These are phyloP conservation scores for Poecilia picta DNA, from an alignment of 2,797 vertebrate species.

Conservation along the genomic window DNA sequence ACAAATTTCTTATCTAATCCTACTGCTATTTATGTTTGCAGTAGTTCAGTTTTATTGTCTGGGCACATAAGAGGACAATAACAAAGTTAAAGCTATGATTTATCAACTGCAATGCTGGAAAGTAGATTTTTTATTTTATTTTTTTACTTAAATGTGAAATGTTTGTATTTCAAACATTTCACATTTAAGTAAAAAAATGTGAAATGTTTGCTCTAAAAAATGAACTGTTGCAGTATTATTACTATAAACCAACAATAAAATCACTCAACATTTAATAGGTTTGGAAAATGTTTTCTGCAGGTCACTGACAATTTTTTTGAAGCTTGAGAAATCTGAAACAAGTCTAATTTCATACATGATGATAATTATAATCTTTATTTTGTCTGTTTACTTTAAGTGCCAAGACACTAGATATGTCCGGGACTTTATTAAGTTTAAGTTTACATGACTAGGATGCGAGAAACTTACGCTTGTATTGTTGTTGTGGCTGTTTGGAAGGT, in stretches of 20 bases:
- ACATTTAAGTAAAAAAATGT: no score
- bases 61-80: not conserved
- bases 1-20: not conserved
- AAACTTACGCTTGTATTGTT: slow-evolving; percentile 99
- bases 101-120: not conserved
- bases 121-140: not conserved
- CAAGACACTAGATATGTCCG: slow-evolving; percentile 3
- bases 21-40: not conserved
- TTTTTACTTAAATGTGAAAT: not conserved
- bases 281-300: slow-evolving; percentile 30
- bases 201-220: not conserved
- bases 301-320: slow-evolving; percentile 29
- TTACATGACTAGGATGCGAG: slow-evolving; percentile 10
- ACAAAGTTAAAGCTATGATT: not conserved
- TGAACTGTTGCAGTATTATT: not conserved
- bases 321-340: slow-evolving; percentile 17
- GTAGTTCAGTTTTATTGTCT: not conserved
- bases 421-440: slow-evolving; percentile 23
- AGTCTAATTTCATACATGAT: slow-evolving; percentile 5
- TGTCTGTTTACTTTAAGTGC: slow-evolving; percentile 13
- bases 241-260: not conserved
- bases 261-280: slow-evolving; percentile 8
- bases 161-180: no score
- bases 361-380: slow-evolving; percentile 24
- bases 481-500: slow-evolving; percentile 96